These are phyloP conservation scores for Drosophila anceps DNA, from an alignment of 2,888 invertebrate genomes.

Conservation along the genomic window DNA sequence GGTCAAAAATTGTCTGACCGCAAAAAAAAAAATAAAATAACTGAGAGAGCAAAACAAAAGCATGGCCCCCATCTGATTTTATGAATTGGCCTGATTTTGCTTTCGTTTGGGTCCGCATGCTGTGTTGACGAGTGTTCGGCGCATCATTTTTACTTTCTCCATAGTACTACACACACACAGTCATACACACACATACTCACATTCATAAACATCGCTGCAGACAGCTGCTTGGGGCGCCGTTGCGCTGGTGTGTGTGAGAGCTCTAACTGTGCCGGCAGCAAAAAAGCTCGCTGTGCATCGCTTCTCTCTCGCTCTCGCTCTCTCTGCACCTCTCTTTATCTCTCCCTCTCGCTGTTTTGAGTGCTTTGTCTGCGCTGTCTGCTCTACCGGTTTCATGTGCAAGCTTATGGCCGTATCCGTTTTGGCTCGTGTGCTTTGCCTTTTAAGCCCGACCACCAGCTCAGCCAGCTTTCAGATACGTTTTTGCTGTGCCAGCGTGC, in stretches of 20 bases:
- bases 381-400: conserved; percentile 65
- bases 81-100: conserved; percentile 80
- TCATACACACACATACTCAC: neutral
- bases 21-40: conserved; percentile 24
- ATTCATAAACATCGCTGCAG: too few relatives aligned
- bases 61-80: conserved; percentile 43
- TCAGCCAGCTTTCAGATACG: conserved; percentile 82
- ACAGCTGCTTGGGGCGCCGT: conserved; percentile 10
- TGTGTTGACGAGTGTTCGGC: conserved; percentile 69
- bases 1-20: conserved; percentile 66
- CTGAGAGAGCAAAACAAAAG: conserved; percentile 14
- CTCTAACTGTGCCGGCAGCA: conserved; percentile 43
- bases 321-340: conserved; percentile 4
- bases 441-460: conserved; percentile 77
- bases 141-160: conserved; percentile 75
- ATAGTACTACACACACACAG: conserved; percentile 18
- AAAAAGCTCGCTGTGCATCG: conserved; percentile 34
- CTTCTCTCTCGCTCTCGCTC: conserved; percentile 8
- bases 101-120: conserved; percentile 69
- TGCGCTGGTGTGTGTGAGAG: conserved; percentile 40
- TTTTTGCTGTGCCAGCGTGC: conserved; percentile 79
- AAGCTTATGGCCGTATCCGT: conserved; percentile 73
- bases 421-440: conserved; percentile 67
- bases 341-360: neutral
- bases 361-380: conserved; percentile 4